Percentiles rank a stretch among this genome's conserved stretches.
These are phyloP conservation scores for Alligator mississippiensis DNA, from an alignment of 2,113 vertebrate species.

Conservation along the genomic window DNA sequence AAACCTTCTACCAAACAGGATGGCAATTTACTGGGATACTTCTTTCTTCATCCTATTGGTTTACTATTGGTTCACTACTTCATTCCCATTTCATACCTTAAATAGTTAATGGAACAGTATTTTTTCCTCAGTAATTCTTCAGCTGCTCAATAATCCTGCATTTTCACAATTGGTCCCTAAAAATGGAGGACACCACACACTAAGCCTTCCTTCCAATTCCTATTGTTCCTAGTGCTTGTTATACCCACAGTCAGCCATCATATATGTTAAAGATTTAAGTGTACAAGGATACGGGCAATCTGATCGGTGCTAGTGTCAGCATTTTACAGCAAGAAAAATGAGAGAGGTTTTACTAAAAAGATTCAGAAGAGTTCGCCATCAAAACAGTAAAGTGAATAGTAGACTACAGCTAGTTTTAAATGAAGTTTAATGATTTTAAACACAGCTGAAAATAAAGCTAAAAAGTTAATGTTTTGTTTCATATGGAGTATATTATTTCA, in stretches of 20 bases:
- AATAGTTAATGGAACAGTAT: neutral
- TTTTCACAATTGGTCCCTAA: conserved; percentile 33
- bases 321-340: conserved; percentile 35
- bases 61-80: neutral
- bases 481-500: neutral
- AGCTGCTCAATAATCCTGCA: conserved; percentile 4
- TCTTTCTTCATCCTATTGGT: neutral
- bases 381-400: neutral
- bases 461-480: neutral
- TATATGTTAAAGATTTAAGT: conserved; percentile 39
- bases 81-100: neutral
- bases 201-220: conserved; percentile 22
- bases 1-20: conserved; percentile 20
- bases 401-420: neutral
- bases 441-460: neutral
- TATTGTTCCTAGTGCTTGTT: conserved; percentile 32
- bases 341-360: neutral
- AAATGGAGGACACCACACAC: conserved; percentile 19
- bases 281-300: neutral
- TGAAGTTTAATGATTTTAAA: neutral
- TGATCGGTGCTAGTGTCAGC: conserved; percentile 49
- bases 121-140: neutral
- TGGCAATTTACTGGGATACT: neutral
- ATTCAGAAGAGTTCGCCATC: neutral
- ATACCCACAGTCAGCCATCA: conserved; percentile 27